Base-by-base conservation (phyloP, 2,888 invertebrate genomes). In the Drosophila borealis region DNA sequence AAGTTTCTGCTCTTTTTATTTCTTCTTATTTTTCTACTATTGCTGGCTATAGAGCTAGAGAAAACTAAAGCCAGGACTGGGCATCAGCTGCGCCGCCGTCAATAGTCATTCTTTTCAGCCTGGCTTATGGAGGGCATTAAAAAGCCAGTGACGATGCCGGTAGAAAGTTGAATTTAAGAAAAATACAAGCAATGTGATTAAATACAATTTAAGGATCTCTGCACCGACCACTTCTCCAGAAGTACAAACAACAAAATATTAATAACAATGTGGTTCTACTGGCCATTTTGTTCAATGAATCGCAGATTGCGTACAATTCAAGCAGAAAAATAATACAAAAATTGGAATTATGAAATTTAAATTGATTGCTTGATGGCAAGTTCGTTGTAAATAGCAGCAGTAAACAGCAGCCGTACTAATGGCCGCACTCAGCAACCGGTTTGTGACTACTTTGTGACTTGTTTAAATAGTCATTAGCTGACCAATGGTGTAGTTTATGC, bases 21-120 rank as follows among this genome's bases (percentile, higher is more conserved):
- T 5, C 17, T 62, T 8, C 34, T 14, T 0, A 37, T 9, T 11
- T 9, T 21, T 51, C 14, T 21, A 5, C 34, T 13, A 45, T 36
- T 46, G 42, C 19, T 75, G 69, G 61, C 59, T 63, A 53, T 13
- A 33, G 21, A 36, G 55, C 41, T 54, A 29, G 3, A 39, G 21
- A 14, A 46, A 55, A 60, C 42, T 60, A 39, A 36, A 67, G 68
- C 59, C 33, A n/a, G 13, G 39, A 41, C 57, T 46, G 19, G 37
- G 55, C 61, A 55, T 10, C 74, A 68, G 74, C 71, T 74, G 68
- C n/a, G 34, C 4, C 10, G 9, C 50, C 36, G 45, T 33, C 57
- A 59, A 63, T 39, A 45, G 57, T 62, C 56, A 45, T 56, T 73
- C 63, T 69, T 46, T 59, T 59, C 34, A 68, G 21, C 56, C 45